Evolutionary conservation across 2,797 vertebrate genomes (phyloP).

Genomic region (Coracias cyanogaster): DNA sequence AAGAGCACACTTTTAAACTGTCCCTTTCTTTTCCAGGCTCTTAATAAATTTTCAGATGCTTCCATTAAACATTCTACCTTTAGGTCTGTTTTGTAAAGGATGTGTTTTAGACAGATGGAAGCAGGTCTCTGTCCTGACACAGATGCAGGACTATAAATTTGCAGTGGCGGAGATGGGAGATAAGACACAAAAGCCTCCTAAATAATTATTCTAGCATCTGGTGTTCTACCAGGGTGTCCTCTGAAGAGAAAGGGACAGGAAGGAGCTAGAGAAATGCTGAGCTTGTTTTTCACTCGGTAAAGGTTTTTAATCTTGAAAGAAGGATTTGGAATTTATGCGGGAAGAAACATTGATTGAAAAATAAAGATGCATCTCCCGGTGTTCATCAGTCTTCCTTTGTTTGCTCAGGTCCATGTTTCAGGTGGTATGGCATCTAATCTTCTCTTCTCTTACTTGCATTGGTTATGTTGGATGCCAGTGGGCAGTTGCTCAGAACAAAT

Average conservation of each 20-base stretch:
- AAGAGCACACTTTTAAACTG: background rate
- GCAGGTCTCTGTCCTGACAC: constrained; percentile 23
- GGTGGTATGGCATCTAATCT: background rate
- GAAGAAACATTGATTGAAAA: background rate
- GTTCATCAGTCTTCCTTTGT: background rate
- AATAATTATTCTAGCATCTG: constrained; percentile 20
- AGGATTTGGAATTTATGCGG: background rate
- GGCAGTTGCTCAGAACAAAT: background rate
- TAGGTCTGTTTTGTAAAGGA: background rate
- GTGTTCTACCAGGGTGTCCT: background rate
- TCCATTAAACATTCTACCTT: background rate
- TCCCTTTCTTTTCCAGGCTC: background rate
- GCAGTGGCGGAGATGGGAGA: background rate
- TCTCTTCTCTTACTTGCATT: background rate
- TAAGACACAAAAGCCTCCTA: no score
- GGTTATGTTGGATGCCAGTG: background rate
- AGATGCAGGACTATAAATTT: constrained; percentile 35
- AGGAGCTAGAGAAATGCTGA: constrained; percentile 5
- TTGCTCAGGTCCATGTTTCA: background rate
- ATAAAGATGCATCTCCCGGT: background rate
- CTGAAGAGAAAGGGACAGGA: background rate
- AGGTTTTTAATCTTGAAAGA: constrained; percentile 36
- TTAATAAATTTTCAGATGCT: constrained; percentile 1
- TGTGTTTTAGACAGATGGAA: constrained; percentile 3
- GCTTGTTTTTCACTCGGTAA: constrained; percentile 18